These are phyloP conservation scores for Chrosomus eos DNA, from an alignment of 2,797 vertebrate genomes.

Conservation along the genomic window DNA sequence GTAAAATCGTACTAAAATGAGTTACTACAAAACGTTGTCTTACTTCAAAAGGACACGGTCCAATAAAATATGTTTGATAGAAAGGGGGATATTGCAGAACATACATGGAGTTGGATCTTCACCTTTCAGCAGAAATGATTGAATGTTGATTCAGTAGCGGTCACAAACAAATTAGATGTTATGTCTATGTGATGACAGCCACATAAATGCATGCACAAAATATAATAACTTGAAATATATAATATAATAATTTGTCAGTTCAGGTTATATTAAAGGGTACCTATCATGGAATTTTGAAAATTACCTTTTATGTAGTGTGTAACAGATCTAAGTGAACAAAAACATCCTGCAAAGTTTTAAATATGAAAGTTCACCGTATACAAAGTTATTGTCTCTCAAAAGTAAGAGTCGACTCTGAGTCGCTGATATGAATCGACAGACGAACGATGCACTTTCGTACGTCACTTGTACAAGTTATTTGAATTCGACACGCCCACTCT, in stretches of 20 bases:
- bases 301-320: too few species aligned
- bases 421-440: too few species aligned
- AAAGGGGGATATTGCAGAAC: not conserved
- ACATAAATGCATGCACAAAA: not conserved
- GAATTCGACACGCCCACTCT: too few species aligned
- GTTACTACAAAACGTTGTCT: not conserved
- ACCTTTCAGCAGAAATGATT: not conserved
- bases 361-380: too few species aligned
- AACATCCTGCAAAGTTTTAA: too few species aligned
- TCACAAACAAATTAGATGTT: not conserved
- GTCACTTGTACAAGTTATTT: too few species aligned
- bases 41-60: not conserved
- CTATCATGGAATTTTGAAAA: too few species aligned
- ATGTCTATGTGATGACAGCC: not conserved
- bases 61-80: not conserved
- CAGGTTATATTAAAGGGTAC: too few species aligned
- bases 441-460: too few species aligned
- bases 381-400: too few species aligned
- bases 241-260: not conserved
- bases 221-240: not conserved
- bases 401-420: too few species aligned
- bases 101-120: not conserved
- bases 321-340: too few species aligned
- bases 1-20: not conserved
- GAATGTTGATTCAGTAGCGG: not conserved